Evolutionary conservation across 2,888 invertebrate species (phyloP).

Genomic region (Sisyra terminalis): DNA sequence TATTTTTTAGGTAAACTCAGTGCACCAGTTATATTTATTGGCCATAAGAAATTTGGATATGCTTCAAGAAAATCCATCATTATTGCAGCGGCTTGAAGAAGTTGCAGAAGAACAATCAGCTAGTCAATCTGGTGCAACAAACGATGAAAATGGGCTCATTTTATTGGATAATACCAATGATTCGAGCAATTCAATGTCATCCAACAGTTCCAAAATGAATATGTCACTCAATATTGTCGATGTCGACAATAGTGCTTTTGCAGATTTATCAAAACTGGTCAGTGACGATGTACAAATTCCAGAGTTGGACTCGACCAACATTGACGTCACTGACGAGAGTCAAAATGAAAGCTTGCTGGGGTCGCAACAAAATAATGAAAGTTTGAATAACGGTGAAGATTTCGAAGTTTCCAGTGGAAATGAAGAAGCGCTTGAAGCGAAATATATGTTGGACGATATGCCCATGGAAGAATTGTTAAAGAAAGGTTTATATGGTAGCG

Average conservation of each 20-base stretch:
- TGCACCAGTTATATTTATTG: no score
- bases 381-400: not conserved
- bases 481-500: constrained; percentile 24
- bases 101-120: no score
- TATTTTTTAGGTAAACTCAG: no score
- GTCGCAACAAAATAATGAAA: not conserved
- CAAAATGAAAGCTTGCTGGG: not conserved
- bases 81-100: no score
- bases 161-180: no score
- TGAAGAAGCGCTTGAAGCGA: constrained; percentile 3
- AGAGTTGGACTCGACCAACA: not conserved
- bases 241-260: constrained; percentile 1
- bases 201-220: no score
- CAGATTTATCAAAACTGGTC: not conserved
- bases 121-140: no score
- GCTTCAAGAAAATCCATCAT: no score
- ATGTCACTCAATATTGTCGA: not conserved
- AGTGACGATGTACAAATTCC: not conserved
- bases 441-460: constrained; percentile 11
- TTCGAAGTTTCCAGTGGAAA: not conserved
- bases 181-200: no score
- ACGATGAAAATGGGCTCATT: no score
- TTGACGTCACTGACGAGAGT: not conserved
- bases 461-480: constrained; percentile 21
- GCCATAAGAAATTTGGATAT: no score